A percentile compares a stretch with the other conserved stretches of the same genome.
These are phyloP conservation scores for Cercopithecus mona DNA, from an alignment of 2,113 vertebrate genomes.

Conservation along the genomic window DNA sequence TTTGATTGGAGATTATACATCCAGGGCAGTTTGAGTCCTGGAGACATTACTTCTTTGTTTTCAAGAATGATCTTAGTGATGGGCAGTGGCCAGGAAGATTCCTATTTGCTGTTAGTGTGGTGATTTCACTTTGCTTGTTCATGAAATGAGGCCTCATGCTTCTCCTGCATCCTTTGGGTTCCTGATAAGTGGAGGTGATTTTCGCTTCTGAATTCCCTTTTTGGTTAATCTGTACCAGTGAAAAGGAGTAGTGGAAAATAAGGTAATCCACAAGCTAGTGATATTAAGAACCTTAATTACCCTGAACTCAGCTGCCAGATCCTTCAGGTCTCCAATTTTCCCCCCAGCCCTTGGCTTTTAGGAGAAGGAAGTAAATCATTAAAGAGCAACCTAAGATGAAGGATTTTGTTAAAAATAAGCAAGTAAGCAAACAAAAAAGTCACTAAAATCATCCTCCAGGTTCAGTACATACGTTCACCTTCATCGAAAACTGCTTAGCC, in stretches of 20 bases:
- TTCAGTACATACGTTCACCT: not conserved
- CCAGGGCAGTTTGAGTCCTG: conserved; percentile 1
- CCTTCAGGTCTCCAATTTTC: not conserved
- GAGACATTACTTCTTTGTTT: conserved; percentile 50
- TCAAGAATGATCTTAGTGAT: conserved; percentile 33
- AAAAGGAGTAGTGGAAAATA: not conserved
- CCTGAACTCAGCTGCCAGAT: conserved; percentile 5
- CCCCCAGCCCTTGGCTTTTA: not conserved
- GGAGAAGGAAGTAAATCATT: conserved; percentile 34
- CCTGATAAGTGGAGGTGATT: conserved; percentile 17
- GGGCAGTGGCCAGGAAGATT: conserved; percentile 1
- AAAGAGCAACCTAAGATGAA: conserved; percentile 19
- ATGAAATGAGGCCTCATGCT: not conserved
- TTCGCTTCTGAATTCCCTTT: conserved; percentile 53
- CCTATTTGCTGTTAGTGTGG: conserved; percentile 42
- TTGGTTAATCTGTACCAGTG: conserved; percentile 25
- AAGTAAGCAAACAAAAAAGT: not conserved
- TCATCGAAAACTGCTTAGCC: not conserved
- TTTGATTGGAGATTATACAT: conserved; percentile 35
- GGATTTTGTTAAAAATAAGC: conserved; percentile 46
- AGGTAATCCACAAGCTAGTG: not conserved
- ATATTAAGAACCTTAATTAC: conserved; percentile 27
- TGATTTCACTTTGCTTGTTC: conserved; percentile 38
- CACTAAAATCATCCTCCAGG: conserved; percentile 30
- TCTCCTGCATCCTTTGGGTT: conserved; percentile 40